Base-by-base conservation (phyloP, 2,113 vertebrate genomes). In the Delphinapterus leucas region DNA sequence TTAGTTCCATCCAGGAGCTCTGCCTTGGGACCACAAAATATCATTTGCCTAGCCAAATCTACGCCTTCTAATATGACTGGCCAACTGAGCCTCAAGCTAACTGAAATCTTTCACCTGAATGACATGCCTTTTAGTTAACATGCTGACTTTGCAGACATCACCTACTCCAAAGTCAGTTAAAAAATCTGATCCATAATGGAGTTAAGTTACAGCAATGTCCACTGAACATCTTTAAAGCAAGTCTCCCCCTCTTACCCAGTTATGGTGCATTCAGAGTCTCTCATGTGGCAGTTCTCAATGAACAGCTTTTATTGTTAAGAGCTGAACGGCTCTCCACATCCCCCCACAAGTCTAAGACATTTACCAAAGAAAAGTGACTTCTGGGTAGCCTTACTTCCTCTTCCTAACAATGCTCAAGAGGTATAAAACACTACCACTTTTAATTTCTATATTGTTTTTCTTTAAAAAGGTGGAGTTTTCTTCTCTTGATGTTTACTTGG, bases 121-220 rank as follows among this genome's bases (percentile, higher is more conserved):
- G 76, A 47, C n/a, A 76, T 6, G 1, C 21, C 83, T 31, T 77
- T 70, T 26, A 74, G 58, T 60, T 88, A 92, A 55, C 26, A 68
- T 21, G 73, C 74, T 47, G 65, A 90, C 26, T 79, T 1, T 61
- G 61, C 33, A 65, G 49, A 89, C 3, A 47, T 47, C 49, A 77
- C 26, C 25, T 65, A 88, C 44, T 96, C 31, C 79, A 93, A 95
- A 71, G 15, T 90, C 38, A 91, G 47, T 80, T 84, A 97, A 89
- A 90, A 92, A 53, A 80, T 23, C 28, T 33, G 44, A 85, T 11
- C 17, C 33, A 61, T 67, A 65, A 86, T 13, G 65, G 76, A 74
- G 21, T 12, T 12, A 80, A 76, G 28, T 90, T 92, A 92, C 1
- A 81, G 44, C 41, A 14, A 79, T 44, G n/a, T 68, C 88, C 31